Conservation (phyloP, 2,797 vertebrate genomes). For the Anguilla marmorata region DNA sequence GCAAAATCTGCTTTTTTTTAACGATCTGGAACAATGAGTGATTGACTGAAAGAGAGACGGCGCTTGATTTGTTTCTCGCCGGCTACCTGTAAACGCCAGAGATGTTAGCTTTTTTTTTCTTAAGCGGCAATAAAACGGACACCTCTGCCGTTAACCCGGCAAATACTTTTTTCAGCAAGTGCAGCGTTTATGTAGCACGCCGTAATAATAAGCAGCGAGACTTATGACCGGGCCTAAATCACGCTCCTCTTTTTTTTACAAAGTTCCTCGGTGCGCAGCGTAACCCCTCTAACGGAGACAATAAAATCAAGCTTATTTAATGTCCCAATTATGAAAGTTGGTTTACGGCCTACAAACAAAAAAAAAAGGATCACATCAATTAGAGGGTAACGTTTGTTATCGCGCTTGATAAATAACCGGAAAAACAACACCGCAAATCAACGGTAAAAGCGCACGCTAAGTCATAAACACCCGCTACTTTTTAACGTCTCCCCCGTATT, state of each 20-base stretch:
- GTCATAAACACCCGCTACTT: neutral
- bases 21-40: neutral
- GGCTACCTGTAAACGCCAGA: neutral
- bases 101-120: slow-evolving; percentile 6
- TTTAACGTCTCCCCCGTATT: neutral
- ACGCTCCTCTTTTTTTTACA: neutral
- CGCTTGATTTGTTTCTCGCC: slow-evolving; percentile 14
- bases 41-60: neutral
- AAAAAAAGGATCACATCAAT: slow-evolving; percentile 25
- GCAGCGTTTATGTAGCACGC: neutral
- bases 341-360: slow-evolving; percentile 18
- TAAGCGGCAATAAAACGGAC: slow-evolving; percentile 23
- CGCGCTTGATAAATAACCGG: slow-evolving; percentile 17
- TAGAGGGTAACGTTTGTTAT: slow-evolving; percentile 11
- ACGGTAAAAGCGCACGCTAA: neutral
- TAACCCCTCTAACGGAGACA: neutral
- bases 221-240: neutral
- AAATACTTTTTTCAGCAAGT: neutral
- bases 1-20: neutral
- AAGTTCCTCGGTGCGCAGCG: neutral
- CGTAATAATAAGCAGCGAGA: neutral
- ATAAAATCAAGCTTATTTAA: slow-evolving; percentile 14
- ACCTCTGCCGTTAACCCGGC: slow-evolving; percentile 29
- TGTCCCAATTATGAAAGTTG: neutral
- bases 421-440: slow-evolving; percentile 27